Base-by-base conservation (phyloP, 2,888 invertebrate species). In the Julus scandinavius region DNA sequence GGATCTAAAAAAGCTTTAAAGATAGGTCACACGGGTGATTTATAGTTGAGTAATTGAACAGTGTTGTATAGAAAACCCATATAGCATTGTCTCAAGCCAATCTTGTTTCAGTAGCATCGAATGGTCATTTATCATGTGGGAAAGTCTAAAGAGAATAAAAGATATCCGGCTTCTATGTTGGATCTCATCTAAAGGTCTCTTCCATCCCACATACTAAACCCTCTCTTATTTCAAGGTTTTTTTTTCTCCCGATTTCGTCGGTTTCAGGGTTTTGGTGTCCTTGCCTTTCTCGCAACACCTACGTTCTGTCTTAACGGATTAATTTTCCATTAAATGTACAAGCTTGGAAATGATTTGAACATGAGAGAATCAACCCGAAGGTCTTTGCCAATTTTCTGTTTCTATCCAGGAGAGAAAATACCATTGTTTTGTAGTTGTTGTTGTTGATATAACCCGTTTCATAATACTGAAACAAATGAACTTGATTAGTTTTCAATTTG, bases 31-130 rank as follows among this genome's bases (percentile, higher is more conserved):
- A 80, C 20, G 20, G 80, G 38, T 80, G 80, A 80, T 80, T 80
- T 80, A 80, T 80, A 80, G 80, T 80, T 80, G 80, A 80, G 80
- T 80, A 80, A 80, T 80, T 80, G 80, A 80, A 80, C 80, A 80
- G 80, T 80, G 38, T 20, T 80, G 80, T 80, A 80, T 80, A 80
- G 80, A 80, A 38, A 80, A 29, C 80, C 80, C 80, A 80, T 80
- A 80, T 80, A 80, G 80, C 80, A 80, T 80, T 80, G 80, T 80
- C 38, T 80, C 80, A 2, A 80, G 80, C 80, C 80, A 80, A 80
- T 80, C 80, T 80, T 80, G 80, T 38, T 80, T 80, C 80, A 80
- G 80, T 80, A 38, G 80, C 80, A 80, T 80, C 80, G 80, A 80
- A 80, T 80, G 80, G 80, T 80, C 80, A 80, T 80, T 80, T 80